A percentile compares a stretch with the other conserved stretches of the same genome.
phyloP scores from a whole-genome alignment of 2,888 invertebrate genomes.

The Choreutis nemorana region DNA sequence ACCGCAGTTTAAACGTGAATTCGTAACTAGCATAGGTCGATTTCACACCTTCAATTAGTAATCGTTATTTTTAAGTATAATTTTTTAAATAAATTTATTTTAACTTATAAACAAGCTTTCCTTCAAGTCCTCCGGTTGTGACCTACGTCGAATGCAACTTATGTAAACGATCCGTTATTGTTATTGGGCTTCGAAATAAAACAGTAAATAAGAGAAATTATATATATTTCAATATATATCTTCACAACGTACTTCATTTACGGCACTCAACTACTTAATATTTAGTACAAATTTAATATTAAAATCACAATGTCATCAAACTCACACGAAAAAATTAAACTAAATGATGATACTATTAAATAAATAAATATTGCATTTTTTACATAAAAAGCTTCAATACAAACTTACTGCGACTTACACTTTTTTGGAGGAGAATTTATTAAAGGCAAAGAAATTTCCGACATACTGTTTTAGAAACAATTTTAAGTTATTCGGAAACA shows the following conservation, averaged over 20 bases:
- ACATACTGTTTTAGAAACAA: conserved; percentile 6
- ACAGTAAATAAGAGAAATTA: conserved; percentile 46
- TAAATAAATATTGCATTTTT: conserved; percentile 40
- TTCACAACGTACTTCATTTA: conserved; percentile 39
- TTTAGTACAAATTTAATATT: conserved; percentile 23
- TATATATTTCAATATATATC: conserved; percentile 57
- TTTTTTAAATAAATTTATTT: no score
- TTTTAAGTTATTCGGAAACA: conserved; percentile 5
- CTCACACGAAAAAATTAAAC: conserved; percentile 20
- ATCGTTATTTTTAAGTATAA: no score
- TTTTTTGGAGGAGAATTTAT: conserved; percentile 1
- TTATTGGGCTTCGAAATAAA: conserved; percentile 28
- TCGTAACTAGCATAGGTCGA: no score
- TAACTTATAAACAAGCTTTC: no score
- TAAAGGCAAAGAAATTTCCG: conserved; percentile 9
- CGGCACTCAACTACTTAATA: conserved; percentile 29
- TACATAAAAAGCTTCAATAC: conserved; percentile 22
- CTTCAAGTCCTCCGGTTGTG: no score
- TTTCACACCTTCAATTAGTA: no score
- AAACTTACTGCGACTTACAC: conserved; percentile 1
- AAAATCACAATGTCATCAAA: conserved; percentile 27
- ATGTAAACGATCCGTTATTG: no score
- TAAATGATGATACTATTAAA: conserved; percentile 17
- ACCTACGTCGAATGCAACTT: no score
- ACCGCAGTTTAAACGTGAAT: no score